Evolutionary conservation across 2,888 invertebrate species (phyloP).

Genomic region (Coenonympha glycerion): DNA sequence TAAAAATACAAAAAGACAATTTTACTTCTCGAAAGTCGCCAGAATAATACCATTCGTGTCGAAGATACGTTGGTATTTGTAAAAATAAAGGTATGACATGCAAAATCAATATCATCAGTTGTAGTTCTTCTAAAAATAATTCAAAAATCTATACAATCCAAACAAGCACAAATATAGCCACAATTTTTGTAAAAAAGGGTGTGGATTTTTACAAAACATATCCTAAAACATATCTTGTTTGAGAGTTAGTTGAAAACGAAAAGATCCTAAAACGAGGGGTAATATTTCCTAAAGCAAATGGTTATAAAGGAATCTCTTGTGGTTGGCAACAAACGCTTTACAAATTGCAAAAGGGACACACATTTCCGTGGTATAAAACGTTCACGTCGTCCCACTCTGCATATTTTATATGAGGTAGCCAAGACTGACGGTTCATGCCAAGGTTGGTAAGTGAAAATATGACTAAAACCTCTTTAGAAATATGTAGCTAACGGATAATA

Average conservation of each 20-base stretch:
- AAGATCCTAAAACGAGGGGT: background rate
- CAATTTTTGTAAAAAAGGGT: no score
- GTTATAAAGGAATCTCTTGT: conserved; percentile 1
- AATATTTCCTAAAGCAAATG: conserved; percentile 4
- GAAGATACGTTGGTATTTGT: no score
- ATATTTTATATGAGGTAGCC: conserved; percentile 31
- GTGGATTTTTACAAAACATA: no score
- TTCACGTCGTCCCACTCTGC: conserved; percentile 17
- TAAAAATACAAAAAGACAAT: no score
- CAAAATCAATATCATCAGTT: no score
- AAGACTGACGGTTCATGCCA: conserved; percentile 35
- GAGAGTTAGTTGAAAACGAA: background rate
- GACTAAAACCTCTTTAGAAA: background rate
- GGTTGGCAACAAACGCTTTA: background rate
- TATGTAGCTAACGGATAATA: background rate
- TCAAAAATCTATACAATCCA: no score
- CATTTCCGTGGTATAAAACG: conserved; percentile 14
- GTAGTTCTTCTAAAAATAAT: no score
- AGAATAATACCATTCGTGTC: no score
- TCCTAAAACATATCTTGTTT: no score
- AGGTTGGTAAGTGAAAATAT: background rate
- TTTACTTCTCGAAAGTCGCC: no score
- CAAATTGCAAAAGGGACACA: conserved; percentile 3
- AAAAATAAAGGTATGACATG: no score
- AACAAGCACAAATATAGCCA: no score